Evolutionary conservation across 2,888 invertebrate species (phyloP), one percentile per base, ranked within the genome.

Genomic region (Campoplex capitator): DNA sequence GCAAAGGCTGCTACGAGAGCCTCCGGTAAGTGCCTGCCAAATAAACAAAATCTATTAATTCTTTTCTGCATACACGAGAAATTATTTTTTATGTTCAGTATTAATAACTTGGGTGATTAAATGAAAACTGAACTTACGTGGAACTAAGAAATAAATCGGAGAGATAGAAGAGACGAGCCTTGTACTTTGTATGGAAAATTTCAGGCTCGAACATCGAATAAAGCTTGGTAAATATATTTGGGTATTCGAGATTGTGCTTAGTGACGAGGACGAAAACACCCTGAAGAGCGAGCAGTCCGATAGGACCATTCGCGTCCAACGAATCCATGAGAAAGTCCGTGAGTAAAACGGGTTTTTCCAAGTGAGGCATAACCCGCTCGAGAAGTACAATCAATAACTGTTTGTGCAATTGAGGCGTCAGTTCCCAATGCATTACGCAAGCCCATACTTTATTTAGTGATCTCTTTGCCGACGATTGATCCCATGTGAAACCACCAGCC

Each of bases 291-390:
- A 99, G 95, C 92, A 99, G 96, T 93, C 98, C 97, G 86, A 98
- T 96, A 0, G 98, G 97, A 9, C 99, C 98, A 90, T 98, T 97
- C 71, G 97, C 96, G 92, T 98, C 97, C 89, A 98, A 96, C 1
- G 98, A 98, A 92, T 98, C 97, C 95, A 98, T 98, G 35, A 99
- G 96, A 95, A 98, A 98, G 94, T 99, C 99, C 2, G 98, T 98
- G 90, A 99, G 96, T 86, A 97, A 95, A 80, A 98, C 95, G 13
- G 99, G 98, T 91, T 97, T 97, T 58, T 96, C 96, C 89, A 99
- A 95, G 94, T 98, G 96, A 28, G 97, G 96, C 95, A 99, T 95
- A 42, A 98, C 96, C 80, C 97, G 96, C 93, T 98, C 98, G 76
- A 98, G 96, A 16, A 99, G 95, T 79, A 98, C 96, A 87, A 98